phyloP scores from a whole-genome alignment of 2,113 vertebrate species.

The Istiophorus platypterus region DNA sequence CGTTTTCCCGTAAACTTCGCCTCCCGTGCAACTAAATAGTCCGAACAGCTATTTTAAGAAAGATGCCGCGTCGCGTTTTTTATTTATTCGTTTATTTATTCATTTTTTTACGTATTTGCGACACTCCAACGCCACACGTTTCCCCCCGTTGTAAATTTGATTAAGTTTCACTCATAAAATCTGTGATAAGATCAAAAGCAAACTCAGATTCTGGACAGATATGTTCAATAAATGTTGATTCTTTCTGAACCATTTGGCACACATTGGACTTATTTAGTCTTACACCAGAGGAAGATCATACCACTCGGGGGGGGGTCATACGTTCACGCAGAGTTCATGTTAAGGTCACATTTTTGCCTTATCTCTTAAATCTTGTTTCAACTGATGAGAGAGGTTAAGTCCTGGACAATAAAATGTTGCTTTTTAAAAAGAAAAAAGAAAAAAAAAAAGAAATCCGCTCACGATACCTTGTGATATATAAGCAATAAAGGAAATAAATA shows the following conservation, averaged over 20 bases:
- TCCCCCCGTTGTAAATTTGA: slow-evolving; percentile 62
- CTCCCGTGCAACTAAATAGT: neutral
- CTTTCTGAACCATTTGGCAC: slow-evolving; percentile 69
- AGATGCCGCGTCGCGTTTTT: slow-evolving; percentile 6
- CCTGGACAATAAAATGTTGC: slow-evolving; percentile 64
- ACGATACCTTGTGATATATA: slow-evolving; percentile 55
- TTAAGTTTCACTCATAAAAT: slow-evolving; percentile 78
- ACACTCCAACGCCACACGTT: slow-evolving; percentile 21
- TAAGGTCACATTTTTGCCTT: slow-evolving; percentile 83
- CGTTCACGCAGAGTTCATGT: slow-evolving; percentile 81
- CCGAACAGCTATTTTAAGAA: slow-evolving; percentile 4
- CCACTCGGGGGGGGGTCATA: slow-evolving; percentile 73
- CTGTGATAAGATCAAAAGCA: slow-evolving; percentile 82
- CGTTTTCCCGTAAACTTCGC: slow-evolving; percentile 43
- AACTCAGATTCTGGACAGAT: slow-evolving; percentile 75
- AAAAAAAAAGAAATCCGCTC: slow-evolving; percentile 33
- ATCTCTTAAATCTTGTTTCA: slow-evolving; percentile 81
- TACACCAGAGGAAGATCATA: slow-evolving; percentile 69
- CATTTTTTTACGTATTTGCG: too few species aligned
- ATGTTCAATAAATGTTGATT: slow-evolving; percentile 79
- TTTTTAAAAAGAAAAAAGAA: neutral
- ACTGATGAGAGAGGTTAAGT: slow-evolving; percentile 75
- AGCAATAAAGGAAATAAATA: slow-evolving; percentile 62
- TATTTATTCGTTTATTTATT: too few species aligned
- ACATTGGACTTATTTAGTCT: slow-evolving; percentile 80